Conservation (phyloP, 2,888 invertebrate genomes). For the Spialia ferax region DNA sequence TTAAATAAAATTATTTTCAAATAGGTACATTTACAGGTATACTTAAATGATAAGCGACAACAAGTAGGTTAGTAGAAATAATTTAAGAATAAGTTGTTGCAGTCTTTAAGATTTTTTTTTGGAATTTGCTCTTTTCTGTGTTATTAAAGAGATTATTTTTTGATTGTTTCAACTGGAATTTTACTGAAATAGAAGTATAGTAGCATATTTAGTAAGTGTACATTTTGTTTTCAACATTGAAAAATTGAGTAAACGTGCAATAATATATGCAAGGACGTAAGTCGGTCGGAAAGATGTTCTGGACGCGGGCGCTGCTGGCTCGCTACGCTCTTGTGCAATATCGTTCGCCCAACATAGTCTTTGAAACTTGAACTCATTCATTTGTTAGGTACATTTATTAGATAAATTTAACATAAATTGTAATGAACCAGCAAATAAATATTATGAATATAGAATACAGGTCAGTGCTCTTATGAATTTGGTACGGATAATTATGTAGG, state of each 20-base stretch:
- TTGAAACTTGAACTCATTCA: background rate
- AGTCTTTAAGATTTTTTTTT: too few relatives aligned
- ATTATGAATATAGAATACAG: conserved; percentile 1
- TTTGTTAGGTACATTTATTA: background rate
- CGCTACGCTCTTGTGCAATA: conserved; percentile 49
- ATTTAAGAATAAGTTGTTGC: too few relatives aligned
- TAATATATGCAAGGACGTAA: conserved; percentile 30
- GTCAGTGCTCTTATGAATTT: conserved; percentile 16
- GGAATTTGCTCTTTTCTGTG: too few relatives aligned
- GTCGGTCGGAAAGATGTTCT: conserved; percentile 53
- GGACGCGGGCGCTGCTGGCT: conserved; percentile 52
- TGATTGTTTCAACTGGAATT: too few relatives aligned
- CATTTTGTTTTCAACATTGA: conserved; percentile 8
- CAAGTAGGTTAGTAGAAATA: too few relatives aligned
- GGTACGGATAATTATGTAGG: conserved; percentile 1
- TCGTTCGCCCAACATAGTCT: conserved; percentile 41
- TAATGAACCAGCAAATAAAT: background rate
- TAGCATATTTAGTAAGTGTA: background rate
- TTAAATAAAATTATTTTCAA: too few relatives aligned
- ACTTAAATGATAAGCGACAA: too few relatives aligned
- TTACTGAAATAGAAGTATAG: background rate
- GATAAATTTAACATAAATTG: background rate
- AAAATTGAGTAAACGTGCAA: conserved; percentile 29
- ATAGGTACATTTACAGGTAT: too few relatives aligned
- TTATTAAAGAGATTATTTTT: too few relatives aligned